Evolutionary conservation across 1,140 invertebrate species (phyloP).

Genomic region (Pachyrhynchus sulphureomaculatus): DNA sequence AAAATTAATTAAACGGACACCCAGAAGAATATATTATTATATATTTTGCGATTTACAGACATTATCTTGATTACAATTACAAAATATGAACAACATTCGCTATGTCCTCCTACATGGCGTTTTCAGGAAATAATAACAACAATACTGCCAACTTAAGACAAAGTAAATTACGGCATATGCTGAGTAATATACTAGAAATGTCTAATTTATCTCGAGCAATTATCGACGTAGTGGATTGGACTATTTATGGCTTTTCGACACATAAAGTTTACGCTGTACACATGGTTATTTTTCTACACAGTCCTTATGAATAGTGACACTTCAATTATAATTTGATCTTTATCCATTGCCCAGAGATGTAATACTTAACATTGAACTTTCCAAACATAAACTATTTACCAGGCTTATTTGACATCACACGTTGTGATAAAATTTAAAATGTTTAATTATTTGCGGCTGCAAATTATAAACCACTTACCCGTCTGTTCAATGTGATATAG

Average conservation of each 20-base stretch:
- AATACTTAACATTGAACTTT: too few species aligned
- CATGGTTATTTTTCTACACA: too few species aligned
- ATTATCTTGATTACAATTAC: slow-evolving; percentile 51
- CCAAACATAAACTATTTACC: too few species aligned
- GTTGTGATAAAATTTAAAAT: too few species aligned
- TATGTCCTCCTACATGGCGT: slow-evolving; percentile 47
- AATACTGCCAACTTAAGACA: slow-evolving; percentile 48
- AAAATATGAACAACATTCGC: slow-evolving; percentile 49
- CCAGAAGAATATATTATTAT: slow-evolving; percentile 39
- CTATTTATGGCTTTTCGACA: slow-evolving; percentile 27
- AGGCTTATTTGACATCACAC: too few species aligned
- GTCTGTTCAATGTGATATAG: too few species aligned
- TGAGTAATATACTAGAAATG: slow-evolving; percentile 45
- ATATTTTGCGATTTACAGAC: slow-evolving; percentile 42
- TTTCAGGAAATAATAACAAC: slow-evolving; percentile 49
- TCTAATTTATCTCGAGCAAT: slow-evolving; percentile 50
- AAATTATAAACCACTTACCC: too few species aligned
- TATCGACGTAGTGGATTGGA: slow-evolving; percentile 38
- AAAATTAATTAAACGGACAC: not conserved
- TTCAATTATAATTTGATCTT: too few species aligned
- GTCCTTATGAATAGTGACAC: too few species aligned
- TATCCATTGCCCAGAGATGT: too few species aligned
- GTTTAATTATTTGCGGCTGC: too few species aligned
- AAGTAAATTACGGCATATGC: slow-evolving; percentile 43
- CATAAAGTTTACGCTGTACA: not conserved